Base-by-base conservation (phyloP, 1,140 invertebrate genomes). In the Scaptomyza montana region DNA sequence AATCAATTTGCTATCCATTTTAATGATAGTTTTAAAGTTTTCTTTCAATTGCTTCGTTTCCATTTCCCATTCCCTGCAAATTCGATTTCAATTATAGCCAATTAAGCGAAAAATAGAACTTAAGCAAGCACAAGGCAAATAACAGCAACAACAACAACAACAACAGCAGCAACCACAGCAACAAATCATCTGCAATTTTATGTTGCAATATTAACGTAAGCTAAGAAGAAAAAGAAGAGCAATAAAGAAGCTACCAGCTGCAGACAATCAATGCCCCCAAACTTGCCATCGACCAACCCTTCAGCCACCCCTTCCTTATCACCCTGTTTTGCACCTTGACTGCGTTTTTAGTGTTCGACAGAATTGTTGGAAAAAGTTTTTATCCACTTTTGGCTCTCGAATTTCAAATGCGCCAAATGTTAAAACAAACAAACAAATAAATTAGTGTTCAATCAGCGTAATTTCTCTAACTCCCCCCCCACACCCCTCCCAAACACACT, bases 401-500 rank as follows among this genome's bases (percentile, higher is more conserved):
- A 41, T 63, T 59, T 54, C 57, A 76, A 36, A 76, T 80, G 72
- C 78, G 72, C 62, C 80, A 77, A 9, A 84, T 85, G 80, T 85
- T 77, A 80, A 86, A 73, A 59, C 82, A 87, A 86, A 86, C 82
- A 86, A 87, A 86, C 82, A 87, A 87, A 87, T 87, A 87, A 87
- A 87, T 87, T 87, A 87, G 82, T 87, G 82, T 87, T 86, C 82
- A 87, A 87, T 87, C 82, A 87, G 82, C 82, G 82, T 87, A 87
- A 87, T 87, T 86, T 86, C 82, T 80, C 74, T 66, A 76, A 80
- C 73, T 70, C 59, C 49, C 69, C 61, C 59, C 41, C 9, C 46
- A n/a, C 25, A 25, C 7, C 3, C 6, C n/a, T 6, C 3, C 47
- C 47, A 5, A 30, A 41, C 39, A 25, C 21, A 25, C 21, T 1